Evolutionary conservation across 2,797 vertebrate species (phyloP).

Genomic region (Etheostoma nigrum): DNA sequence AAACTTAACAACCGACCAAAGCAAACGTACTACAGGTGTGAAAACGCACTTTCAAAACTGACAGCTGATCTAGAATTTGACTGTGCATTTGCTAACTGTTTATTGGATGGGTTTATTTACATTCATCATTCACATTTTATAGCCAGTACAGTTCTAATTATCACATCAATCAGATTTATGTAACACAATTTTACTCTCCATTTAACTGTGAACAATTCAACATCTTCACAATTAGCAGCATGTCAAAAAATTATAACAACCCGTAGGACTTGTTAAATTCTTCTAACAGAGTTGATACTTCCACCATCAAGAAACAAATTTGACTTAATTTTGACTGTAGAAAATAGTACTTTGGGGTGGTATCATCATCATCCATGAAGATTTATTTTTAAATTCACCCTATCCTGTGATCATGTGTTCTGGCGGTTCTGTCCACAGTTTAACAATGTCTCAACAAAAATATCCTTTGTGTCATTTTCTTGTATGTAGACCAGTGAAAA

Average conservation of each 20-base stretch:
- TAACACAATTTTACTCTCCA: not conserved
- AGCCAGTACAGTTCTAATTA: not conserved
- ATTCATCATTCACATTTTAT: not conserved
- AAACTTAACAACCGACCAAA: no score
- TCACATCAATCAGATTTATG: not conserved
- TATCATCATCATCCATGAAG: not conserved
- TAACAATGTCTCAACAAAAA: not conserved
- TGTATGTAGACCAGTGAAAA: not conserved
- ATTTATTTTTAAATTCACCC: not conserved
- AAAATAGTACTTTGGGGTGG: not conserved
- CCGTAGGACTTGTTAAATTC: not conserved
- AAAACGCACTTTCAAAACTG: not conserved
- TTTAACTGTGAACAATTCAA: not conserved
- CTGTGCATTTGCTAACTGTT: no score
- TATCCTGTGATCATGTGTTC: not conserved
- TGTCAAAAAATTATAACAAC: not conserved
- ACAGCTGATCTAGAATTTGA: not conserved
- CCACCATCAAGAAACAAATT: not conserved
- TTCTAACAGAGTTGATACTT: not conserved
- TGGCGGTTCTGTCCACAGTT: not conserved
- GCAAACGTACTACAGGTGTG: no score
- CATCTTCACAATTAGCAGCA: not conserved
- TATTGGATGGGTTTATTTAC: not conserved
- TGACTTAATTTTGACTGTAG: not conserved
- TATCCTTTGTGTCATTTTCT: not conserved